phyloP scores from a whole-genome alignment of 2,113 vertebrate species.

The Suricata suricatta region DNA sequence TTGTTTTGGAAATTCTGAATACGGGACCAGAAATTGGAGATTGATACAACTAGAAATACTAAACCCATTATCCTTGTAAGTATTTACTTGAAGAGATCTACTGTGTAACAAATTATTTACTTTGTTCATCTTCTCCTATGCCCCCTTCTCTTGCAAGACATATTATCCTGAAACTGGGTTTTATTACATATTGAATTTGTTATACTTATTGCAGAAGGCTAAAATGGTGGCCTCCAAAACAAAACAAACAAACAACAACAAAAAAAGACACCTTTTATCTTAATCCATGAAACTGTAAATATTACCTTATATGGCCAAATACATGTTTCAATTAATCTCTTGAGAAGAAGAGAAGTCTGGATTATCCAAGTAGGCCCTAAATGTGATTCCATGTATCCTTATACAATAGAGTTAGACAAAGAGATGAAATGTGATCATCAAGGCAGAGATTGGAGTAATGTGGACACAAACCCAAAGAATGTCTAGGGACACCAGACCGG shows the following conservation, averaged over 20 bases:
- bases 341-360: neutral
- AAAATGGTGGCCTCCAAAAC: neutral
- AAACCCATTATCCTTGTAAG: neutral
- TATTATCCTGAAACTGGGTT: neutral
- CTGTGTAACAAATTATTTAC: neutral
- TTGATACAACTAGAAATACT: neutral
- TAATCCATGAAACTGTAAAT: neutral
- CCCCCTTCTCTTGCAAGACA: fast-evolving
- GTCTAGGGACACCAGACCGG: fast-evolving
- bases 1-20: conserved; percentile 19
- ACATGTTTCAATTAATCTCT: neutral
- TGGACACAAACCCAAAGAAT: neutral
- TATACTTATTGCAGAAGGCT: neutral
- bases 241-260: too few species aligned
- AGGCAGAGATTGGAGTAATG: neutral
- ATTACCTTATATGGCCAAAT: neutral
- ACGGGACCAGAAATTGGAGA: neutral
- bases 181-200: neutral
- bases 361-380: neutral
- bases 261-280: too few species aligned
- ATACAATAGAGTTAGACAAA: neutral
- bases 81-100: neutral
- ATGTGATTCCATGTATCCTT: neutral
- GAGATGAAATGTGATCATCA: neutral
- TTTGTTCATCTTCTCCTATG: neutral